Base-by-base conservation (phyloP, 2,797 vertebrate species). In the Falco biarmicus region DNA sequence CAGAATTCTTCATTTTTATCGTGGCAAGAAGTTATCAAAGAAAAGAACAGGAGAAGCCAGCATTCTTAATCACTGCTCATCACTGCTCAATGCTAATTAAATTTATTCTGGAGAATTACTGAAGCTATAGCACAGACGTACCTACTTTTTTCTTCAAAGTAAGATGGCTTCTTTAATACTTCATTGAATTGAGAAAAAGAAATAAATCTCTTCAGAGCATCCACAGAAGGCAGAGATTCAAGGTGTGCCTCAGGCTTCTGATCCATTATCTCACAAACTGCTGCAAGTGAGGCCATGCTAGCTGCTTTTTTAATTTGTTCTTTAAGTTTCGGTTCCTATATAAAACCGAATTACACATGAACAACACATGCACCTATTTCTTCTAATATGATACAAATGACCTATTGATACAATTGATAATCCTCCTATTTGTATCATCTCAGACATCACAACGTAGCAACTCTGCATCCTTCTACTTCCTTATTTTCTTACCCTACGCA, bases 221-320 rank as follows among this genome's bases (percentile, higher is more conserved):
- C 98, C 25, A 99, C 90, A 56, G 90, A 96, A 56, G 96, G 95
- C 64, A 96, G 53, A 22, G 96, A 97, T 26, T 98, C 97, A 83
- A 98, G 95, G 79, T 76, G 96, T 0, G 61, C 92, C 69, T 96
- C 92, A 47, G 95, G 96, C 41, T 95, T 91, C 79, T 43, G 89
- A 87, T 96, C 92, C 43, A 97, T 69, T 12, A 99, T 94, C 51
- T 97, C 95, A 96, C 99, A 99, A 4, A 99, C 95, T 29, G 76
- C 95, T 48, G 98, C 98, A 90, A 99, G 95, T 6, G 98, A 98
- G 5, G 98, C 98, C 98, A 99, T 99, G 74, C 98, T 96, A 51
- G 98, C 97, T 0, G 97, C 98, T 91, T 92, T 98, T 87, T 98
- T 94, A 57, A 99, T 98, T 95, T 99, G 99, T 29, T 95, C 90